Evolutionary conservation across 2,113 vertebrate genomes (phyloP).

Genomic region (Emberiza fucata): DNA sequence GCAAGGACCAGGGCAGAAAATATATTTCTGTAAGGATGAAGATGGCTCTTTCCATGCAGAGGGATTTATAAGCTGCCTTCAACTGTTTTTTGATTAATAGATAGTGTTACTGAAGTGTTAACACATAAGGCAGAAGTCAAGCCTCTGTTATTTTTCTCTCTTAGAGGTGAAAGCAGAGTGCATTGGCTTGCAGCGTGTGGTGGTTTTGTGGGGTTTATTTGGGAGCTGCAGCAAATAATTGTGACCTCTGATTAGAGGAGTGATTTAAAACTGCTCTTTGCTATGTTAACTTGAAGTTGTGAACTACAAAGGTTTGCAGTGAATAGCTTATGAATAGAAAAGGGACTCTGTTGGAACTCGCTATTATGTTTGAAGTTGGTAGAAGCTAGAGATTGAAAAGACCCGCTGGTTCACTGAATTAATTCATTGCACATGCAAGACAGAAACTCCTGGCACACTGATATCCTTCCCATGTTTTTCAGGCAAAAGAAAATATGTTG

Average conservation of each 20-base stretch:
- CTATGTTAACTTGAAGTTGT: conserved; percentile 44
- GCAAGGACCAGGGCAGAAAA: background rate
- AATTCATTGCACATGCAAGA: conserved; percentile 21
- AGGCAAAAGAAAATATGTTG: conserved; percentile 6
- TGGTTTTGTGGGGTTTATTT: background rate
- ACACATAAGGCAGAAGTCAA: conserved; percentile 8
- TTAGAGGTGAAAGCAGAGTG: background rate
- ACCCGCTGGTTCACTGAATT: background rate
- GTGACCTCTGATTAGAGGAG: conserved; percentile 17
- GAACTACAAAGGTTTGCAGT: conserved; percentile 36
- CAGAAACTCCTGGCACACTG: background rate
- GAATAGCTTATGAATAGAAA: conserved; percentile 47
- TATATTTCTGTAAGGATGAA: background rate
- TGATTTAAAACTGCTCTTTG: conserved; percentile 45
- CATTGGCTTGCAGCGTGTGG: background rate
- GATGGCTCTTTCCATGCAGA: background rate
- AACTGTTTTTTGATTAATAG: conserved; percentile 17
- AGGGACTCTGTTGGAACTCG: conserved; percentile 37
- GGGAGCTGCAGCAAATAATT: conserved; percentile 18
- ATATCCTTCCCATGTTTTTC: background rate
- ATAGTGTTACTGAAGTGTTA: conserved; percentile 11
- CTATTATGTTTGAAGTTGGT: conserved; percentile 54
- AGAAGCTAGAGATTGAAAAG: conserved; percentile 41
- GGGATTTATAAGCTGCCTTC: background rate
- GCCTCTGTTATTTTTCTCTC: conserved; percentile 9